A percentile compares a stretch with the other conserved stretches of the same genome.
Evolutionary conservation across 1,140 invertebrate genomes (phyloP).

Genomic region (Drosophila orosa): DNA sequence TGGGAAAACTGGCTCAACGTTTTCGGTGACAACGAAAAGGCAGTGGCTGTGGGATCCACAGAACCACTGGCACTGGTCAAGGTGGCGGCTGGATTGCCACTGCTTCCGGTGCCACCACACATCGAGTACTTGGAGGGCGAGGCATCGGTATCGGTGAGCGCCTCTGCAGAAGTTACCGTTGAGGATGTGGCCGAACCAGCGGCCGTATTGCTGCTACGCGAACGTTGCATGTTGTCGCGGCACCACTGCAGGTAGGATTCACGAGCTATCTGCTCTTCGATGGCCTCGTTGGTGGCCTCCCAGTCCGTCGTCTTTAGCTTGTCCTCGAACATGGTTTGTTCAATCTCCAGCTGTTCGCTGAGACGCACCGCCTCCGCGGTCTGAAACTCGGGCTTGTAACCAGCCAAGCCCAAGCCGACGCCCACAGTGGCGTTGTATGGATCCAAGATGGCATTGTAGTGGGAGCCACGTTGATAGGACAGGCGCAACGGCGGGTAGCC

Average conservation of each 20-base stretch:
- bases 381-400: constrained; percentile 91
- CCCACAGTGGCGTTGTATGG: constrained; percentile 94
- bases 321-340: constrained; percentile 96
- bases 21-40: constrained; percentile 60
- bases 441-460: constrained; percentile 96
- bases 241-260: constrained; percentile 96
- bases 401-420: constrained; percentile 94
- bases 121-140: constrained; percentile 78
- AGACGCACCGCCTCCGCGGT: constrained; percentile 91
- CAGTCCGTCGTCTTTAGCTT: constrained; percentile 96
- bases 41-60: constrained; percentile 26
- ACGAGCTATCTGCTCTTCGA: constrained; percentile 94
- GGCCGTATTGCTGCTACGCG: constrained; percentile 74
- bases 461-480: constrained; percentile 95
- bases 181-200: constrained; percentile 75
- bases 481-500: constrained; percentile 94
- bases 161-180: constrained; percentile 80
- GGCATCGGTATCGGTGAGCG: constrained; percentile 69
- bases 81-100: constrained; percentile 29
- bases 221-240: constrained; percentile 89
- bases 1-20: constrained; percentile 63
- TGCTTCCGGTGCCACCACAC: constrained; percentile 37
- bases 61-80: constrained; percentile 30
- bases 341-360: constrained; percentile 94
- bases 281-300: constrained; percentile 96